Evolutionary conservation across 2,888 invertebrate species (phyloP).

Genomic region (Cloeon dipterum): DNA sequence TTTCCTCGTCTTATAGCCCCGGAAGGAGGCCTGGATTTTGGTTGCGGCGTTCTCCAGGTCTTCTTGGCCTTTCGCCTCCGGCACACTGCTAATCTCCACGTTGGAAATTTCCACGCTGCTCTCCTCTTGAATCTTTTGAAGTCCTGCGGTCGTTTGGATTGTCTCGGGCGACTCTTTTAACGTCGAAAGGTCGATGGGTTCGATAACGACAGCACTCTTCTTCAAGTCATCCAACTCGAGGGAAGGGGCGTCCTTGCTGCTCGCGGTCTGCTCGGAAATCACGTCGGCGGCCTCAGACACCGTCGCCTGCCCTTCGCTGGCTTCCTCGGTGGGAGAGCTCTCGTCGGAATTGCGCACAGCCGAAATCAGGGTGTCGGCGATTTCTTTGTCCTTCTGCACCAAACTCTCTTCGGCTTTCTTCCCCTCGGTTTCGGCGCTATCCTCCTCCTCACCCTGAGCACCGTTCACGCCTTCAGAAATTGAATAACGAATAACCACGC

Average conservation of each 20-base stretch:
- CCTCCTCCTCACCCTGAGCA: no score
- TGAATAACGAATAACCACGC: not conserved
- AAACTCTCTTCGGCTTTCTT: not conserved
- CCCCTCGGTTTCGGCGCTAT: not conserved
- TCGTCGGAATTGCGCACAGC: not conserved
- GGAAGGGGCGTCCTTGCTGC: not conserved
- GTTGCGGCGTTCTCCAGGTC: not conserved
- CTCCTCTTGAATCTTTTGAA: not conserved
- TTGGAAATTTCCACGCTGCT: not conserved
- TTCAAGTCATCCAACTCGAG: not conserved
- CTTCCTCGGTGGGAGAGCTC: not conserved
- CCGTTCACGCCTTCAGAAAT: not conserved
- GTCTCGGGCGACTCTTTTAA: no score
- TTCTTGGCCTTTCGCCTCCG: not conserved
- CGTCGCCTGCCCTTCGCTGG: not conserved
- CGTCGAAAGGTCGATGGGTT: not conserved
- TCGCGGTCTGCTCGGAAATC: not conserved
- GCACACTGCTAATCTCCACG: not conserved
- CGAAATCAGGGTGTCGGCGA: not conserved
- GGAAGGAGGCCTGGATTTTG: not conserved
- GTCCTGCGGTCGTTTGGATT: no score
- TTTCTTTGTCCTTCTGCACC: not conserved
- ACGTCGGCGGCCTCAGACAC: not conserved
- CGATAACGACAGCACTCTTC: constrained; percentile 1
- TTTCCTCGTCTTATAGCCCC: not conserved